Base-by-base conservation (phyloP, 2,888 invertebrate species). In the Cheilosia variabilis region DNA sequence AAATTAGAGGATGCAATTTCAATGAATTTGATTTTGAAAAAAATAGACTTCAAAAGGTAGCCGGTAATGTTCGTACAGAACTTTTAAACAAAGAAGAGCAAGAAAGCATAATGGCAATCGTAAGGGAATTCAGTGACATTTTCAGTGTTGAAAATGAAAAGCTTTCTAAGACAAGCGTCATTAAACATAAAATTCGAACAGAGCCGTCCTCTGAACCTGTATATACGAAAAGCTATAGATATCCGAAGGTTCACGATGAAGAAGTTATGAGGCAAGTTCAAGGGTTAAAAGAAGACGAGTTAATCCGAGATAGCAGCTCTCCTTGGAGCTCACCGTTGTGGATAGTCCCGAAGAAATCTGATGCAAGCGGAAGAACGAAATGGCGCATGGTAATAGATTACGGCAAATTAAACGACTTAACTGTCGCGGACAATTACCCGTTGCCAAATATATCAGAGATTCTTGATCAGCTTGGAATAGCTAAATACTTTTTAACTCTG, bases 401-500 rank as follows among this genome's bases (percentile, higher is more conserved):
- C 31, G 7, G 31, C 7, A 65, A 65, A 22, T 47, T 63, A 27
- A 63, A 63, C 19, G 63, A 63, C 17, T 15, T 50, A 13, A 50
- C 34, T 17, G 50, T 50, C 7, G 50, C 34, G 50, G 50, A 65
- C 34, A 50, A 37, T 65, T 50, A 50, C 34, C 50, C 50, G 19
- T 47, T 65, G 37, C 57, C 69, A 4, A 69, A 58, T n/a, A 69
- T 69, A 24, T 27, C 45, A 15, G 69, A 69, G 9, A 57, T 57
- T 1, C n/a, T 69, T 7, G 57, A 57, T 6, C 58, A 69, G 19
- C 24, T 69, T 22, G 57, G 47, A 15, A 69, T 57, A 58, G 31
- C 57, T 3, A 69, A 69, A 31, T 31, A 31, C 34, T 37, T 66
- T 66, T 66, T 53, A 41, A 66, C 52, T 5, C 19, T 53, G 13